Percentiles rank a stretch among this genome's conserved stretches.
Conservation (phyloP, 2,797 vertebrate species). For the Ispidina picta region DNA sequence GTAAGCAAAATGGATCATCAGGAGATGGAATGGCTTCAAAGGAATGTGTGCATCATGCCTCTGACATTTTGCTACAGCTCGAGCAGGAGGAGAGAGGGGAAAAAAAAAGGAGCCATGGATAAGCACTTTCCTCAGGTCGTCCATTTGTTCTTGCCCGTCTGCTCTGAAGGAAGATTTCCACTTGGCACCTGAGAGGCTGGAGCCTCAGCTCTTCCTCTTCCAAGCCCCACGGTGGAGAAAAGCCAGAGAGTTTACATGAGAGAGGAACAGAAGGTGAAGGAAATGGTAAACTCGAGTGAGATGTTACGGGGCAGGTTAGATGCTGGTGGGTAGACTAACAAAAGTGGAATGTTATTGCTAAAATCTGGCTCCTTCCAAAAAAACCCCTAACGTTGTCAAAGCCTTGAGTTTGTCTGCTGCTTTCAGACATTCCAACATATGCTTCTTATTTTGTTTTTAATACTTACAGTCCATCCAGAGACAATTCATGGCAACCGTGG, state of each 20-base stretch:
- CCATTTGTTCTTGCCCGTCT: slow-evolving; percentile 10
- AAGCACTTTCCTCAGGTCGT: slow-evolving; percentile 4
- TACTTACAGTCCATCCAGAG: slow-evolving; percentile 69
- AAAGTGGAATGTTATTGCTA: slow-evolving; percentile 67
- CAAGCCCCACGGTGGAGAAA: slow-evolving; percentile 31
- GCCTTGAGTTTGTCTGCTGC: slow-evolving; percentile 58
- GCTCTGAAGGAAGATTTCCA: slow-evolving; percentile 30
- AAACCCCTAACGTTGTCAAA: slow-evolving; percentile 40
- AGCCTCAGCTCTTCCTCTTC: slow-evolving; percentile 18
- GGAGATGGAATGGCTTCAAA: slow-evolving; percentile 54
- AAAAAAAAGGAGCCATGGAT: neutral
- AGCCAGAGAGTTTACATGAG: slow-evolving; percentile 57
- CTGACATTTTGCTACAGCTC: slow-evolving; percentile 43
- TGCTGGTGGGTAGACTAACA: slow-evolving; percentile 62
- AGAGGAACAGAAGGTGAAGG: slow-evolving; percentile 57
- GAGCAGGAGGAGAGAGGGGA: neutral
- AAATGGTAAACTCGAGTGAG: slow-evolving; percentile 46
- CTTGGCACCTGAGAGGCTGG: slow-evolving; percentile 46
- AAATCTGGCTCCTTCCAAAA: slow-evolving; percentile 66
- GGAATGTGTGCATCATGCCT: slow-evolving; percentile 67
- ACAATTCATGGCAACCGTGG: slow-evolving; percentile 69
- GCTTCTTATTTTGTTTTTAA: slow-evolving; percentile 73
- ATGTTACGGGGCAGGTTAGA: slow-evolving; percentile 62
- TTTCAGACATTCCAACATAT: slow-evolving; percentile 72
- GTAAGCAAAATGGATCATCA: slow-evolving; percentile 64